Percentiles rank a stretch among this genome's conserved stretches.
phyloP scores from a whole-genome alignment of 2,888 invertebrate genomes.

The Chirona hameri region DNA sequence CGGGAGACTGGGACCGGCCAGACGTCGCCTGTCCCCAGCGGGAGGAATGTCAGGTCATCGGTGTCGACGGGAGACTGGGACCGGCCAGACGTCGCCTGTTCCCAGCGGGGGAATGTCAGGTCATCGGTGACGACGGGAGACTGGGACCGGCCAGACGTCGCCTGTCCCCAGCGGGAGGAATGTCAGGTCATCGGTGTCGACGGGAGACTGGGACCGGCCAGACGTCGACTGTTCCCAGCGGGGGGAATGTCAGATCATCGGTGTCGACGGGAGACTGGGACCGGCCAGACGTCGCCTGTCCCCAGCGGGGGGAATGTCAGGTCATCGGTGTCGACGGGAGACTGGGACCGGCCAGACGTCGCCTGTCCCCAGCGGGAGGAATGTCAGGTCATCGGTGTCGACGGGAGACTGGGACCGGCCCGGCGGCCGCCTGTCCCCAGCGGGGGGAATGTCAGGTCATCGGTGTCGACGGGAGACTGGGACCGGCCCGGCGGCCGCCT shows the following conservation, averaged over 20 bases:
- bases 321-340: background rate
- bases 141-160: background rate
- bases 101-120: background rate
- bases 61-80: background rate
- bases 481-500: background rate
- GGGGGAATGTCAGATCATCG: background rate
- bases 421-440: background rate
- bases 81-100: background rate
- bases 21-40: background rate
- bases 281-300: background rate
- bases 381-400: background rate
- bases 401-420: background rate
- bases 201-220: background rate
- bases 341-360: background rate
- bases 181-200: background rate
- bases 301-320: background rate
- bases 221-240: background rate
- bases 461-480: background rate
- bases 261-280: background rate
- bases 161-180: too few relatives aligned
- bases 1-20: background rate
- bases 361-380: too few relatives aligned
- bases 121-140: background rate
- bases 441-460: background rate
- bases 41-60: background rate